Conservation (phyloP, 1,140 invertebrate genomes). For the Triops cancriformis region DNA sequence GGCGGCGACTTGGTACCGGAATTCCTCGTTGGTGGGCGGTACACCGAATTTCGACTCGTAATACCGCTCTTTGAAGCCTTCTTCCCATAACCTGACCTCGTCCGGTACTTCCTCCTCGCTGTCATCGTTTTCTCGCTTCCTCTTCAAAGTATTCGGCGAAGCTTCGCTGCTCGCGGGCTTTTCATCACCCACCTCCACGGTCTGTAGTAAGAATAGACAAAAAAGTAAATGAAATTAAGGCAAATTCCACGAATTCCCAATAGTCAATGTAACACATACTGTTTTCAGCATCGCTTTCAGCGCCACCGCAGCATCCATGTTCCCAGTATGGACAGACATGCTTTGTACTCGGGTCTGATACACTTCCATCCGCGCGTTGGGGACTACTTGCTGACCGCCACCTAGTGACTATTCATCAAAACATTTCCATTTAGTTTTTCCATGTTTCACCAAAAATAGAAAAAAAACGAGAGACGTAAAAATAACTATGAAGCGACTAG, state of each 20-base stretch:
- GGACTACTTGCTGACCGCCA: constrained; percentile 36
- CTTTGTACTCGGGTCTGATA: constrained; percentile 38
- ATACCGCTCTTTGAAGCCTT: constrained; percentile 96
- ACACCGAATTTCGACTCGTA: constrained; percentile 97
- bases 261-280: background rate
- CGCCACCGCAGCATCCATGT: constrained; percentile 35
- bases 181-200: background rate
- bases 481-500: too few relatives aligned
- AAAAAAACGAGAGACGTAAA: too few relatives aligned
- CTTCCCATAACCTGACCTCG: constrained; percentile 92
- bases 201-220: background rate
- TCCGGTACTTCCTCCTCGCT: constrained; percentile 71
- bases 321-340: constrained; percentile 32
- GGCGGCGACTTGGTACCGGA: constrained; percentile 79
- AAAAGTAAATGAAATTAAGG: background rate
- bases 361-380: constrained; percentile 39
- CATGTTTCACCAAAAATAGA: too few relatives aligned
- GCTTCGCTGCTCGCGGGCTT: background rate
- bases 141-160: constrained; percentile 39
- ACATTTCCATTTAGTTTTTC: too few relatives aligned
- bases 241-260: background rate
- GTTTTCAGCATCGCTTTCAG: constrained; percentile 35
- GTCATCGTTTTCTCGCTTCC: constrained; percentile 39
- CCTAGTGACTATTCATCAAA: background rate
- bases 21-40: constrained; percentile 63